Evolutionary conservation across 2,113 vertebrate genomes (phyloP).

Genomic region (Forbesichthys agassizii): DNA sequence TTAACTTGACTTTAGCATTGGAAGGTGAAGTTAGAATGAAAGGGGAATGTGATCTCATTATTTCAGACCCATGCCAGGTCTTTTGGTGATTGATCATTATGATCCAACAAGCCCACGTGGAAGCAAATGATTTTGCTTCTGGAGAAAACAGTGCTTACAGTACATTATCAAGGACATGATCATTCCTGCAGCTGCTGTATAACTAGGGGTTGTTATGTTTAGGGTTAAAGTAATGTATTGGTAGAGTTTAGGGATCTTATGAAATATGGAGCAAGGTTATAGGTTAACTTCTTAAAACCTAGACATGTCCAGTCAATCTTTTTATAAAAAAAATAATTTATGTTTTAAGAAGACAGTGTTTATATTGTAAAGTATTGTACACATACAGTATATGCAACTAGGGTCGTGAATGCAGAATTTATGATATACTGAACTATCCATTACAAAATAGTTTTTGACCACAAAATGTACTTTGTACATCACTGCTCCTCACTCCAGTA

Average conservation of each 20-base stretch:
- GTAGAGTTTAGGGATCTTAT: no score
- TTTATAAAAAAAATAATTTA: no score
- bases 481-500: neutral
- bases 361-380: no score
- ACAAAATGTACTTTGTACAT: neutral
- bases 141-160: conserved; percentile 44
- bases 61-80: conserved; percentile 60
- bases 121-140: conserved; percentile 53
- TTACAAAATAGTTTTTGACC: neutral
- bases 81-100: conserved; percentile 66
- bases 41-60: conserved; percentile 74
- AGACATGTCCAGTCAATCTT: no score
- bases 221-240: no score
- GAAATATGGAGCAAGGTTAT: no score
- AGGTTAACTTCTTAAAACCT: no score
- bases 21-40: conserved; percentile 62
- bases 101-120: conserved; percentile 55
- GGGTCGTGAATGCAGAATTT: no score
- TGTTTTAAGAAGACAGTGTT: no score
- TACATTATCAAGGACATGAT: conserved; percentile 43
- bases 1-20: conserved; percentile 56
- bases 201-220: no score
- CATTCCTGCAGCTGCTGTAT: conserved; percentile 16
- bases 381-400: no score
- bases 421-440: no score